phyloP scores from a whole-genome alignment of 2,113 vertebrate species.

The Suncus etruscus region DNA sequence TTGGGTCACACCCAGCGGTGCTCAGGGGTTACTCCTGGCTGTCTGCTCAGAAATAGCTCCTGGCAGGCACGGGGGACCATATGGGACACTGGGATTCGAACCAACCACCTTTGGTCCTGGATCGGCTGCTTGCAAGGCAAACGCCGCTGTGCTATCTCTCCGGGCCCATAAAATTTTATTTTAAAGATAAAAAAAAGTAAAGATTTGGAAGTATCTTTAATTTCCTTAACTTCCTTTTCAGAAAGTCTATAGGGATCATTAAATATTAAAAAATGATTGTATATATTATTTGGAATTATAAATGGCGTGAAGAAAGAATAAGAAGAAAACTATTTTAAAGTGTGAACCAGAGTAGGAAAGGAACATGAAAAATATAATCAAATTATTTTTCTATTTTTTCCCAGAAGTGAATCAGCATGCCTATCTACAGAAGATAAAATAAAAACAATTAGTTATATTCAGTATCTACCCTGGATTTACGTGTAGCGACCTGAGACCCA shows the following conservation, averaged over 20 bases:
- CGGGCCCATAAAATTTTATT: not conserved
- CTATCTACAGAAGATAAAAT: not conserved
- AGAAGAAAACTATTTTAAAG: not conserved
- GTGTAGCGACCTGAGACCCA: too few species aligned
- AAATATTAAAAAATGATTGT: too few species aligned
- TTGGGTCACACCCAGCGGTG: too few species aligned
- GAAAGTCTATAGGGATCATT: too few species aligned
- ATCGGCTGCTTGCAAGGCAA: too few species aligned
- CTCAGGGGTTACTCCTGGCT: too few species aligned
- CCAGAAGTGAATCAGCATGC: not conserved
- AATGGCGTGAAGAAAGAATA: not conserved
- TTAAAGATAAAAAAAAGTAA: not conserved
- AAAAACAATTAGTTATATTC: not conserved
- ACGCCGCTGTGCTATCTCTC: too few species aligned
- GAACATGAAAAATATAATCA: not conserved
- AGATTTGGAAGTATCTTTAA: not conserved
- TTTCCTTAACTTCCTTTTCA: constrained; percentile 12
- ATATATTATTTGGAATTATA: not conserved
- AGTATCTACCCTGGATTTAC: too few species aligned
- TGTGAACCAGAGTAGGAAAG: not conserved
- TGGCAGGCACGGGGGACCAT: too few species aligned
- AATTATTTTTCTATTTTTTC: not conserved
- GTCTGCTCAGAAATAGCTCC: too few species aligned
- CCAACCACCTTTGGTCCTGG: too few species aligned
- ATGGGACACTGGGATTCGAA: too few species aligned